phyloP scores from a whole-genome alignment of 2,888 invertebrate genomes.

The Dromius quadrimaculatus region DNA sequence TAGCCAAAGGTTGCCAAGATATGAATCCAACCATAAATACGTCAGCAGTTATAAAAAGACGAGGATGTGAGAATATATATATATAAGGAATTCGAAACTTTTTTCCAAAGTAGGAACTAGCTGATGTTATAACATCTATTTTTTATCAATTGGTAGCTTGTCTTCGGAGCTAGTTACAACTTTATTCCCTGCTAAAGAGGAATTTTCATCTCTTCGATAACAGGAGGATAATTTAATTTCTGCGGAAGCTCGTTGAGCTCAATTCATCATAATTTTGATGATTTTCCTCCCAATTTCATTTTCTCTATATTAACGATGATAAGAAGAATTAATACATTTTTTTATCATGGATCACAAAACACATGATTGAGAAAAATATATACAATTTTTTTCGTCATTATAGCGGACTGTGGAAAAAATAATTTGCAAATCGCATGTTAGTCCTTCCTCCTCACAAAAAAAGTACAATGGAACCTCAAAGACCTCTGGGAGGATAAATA shows the following conservation, averaged over 20 bases:
- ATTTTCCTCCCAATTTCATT: no score
- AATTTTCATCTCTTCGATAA: no score
- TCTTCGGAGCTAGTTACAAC: constrained; percentile 8
- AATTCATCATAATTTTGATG: no score
- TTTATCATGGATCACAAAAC: no score
- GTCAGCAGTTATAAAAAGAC: constrained; percentile 14
- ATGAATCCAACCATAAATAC: constrained; percentile 26
- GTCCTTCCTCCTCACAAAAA: constrained; percentile 33
- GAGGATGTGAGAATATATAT: constrained; percentile 15
- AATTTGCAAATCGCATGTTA: constrained; percentile 22
- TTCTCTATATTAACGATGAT: no score
- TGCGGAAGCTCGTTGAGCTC: no score
- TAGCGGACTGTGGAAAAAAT: not conserved
- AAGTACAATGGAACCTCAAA: constrained; percentile 1
- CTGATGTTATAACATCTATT: constrained; percentile 21
- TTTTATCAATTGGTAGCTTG: constrained; percentile 5
- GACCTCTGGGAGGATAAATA: constrained; percentile 43
- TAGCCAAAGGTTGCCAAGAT: constrained; percentile 12
- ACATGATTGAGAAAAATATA: no score
- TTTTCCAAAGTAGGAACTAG: constrained; percentile 40
- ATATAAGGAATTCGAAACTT: constrained; percentile 19
- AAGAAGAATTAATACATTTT: no score
- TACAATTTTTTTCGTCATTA: no score
- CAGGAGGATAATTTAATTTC: no score
- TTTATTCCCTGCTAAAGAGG: no score